Conservation (phyloP, 2,113 vertebrate genomes). For the Erpornis zantholeuca region DNA sequence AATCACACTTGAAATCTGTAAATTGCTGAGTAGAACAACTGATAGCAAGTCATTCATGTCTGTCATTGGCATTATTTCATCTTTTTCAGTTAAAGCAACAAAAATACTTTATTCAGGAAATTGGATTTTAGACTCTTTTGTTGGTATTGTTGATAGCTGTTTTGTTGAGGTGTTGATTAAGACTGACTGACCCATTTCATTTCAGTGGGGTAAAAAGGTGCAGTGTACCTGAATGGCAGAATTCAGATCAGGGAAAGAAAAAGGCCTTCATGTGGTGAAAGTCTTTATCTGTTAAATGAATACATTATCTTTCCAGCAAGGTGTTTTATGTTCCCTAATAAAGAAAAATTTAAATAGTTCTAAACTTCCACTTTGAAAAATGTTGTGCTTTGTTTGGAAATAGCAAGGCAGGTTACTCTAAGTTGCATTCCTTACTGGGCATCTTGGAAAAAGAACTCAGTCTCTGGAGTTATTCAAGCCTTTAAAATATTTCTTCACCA, state of each 20-base stretch:
- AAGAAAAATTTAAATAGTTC: background rate
- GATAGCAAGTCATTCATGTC: background rate
- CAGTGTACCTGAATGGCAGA: background rate
- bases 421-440: background rate
- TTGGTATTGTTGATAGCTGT: background rate
- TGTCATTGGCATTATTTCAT: background rate
- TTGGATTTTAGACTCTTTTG: background rate
- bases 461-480: background rate
- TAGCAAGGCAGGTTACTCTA: background rate
- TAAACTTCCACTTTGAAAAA: background rate
- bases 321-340: background rate
- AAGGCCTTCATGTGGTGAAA: background rate
- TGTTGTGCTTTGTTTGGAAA: background rate
- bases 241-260: background rate
- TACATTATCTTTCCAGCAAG: background rate
- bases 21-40: background rate
- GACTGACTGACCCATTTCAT: background rate
- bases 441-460: background rate
- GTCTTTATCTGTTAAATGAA: background rate
- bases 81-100: background rate
- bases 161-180: background rate
- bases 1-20: background rate
- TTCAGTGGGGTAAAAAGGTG: background rate
- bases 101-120: background rate
- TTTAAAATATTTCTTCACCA: slow-evolving; percentile 4